Base-by-base conservation (phyloP, 2,113 vertebrate species). In the Vicugna pacos region DNA sequence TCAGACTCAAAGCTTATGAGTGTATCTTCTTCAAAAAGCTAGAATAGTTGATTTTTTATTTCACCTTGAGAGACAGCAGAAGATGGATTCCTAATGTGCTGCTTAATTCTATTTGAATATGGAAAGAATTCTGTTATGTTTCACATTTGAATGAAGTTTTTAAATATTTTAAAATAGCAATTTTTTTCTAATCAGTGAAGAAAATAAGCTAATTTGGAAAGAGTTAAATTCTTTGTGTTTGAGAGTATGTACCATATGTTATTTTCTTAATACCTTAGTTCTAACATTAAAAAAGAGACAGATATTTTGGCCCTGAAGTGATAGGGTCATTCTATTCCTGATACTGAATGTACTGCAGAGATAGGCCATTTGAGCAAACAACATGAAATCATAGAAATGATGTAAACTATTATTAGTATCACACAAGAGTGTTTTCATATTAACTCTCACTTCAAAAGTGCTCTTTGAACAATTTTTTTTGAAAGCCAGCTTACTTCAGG, bases 361-460 rank as follows among this genome's bases (percentile, higher is more conserved):
- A 65, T 73, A 65, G 14, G 6, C 48, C 69, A 50, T 54, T 48
- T 75, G 28, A 86, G 5, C 35, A 94, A 97, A 54, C 24, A 30
- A 65, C 46, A 58, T 72, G 56, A 91, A 79, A 87, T 87, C 62
- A 67, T 26, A 76, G 35, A 30, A 69, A 56, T 26, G 9, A 17
- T 62, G 38, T 62, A 79, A 84, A 46, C 13, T 85, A 42, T 73
- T 87, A 90, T 32, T 75, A 69, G 8, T 64, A 42, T 46, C 28
- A 60, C 30, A 7, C 60, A 56, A 35, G 30, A 64, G 28, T 35
- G 10, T 72, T 85, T 85, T 64, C 64, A 72, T 3, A 38, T 72
- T n/a, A 82, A n/a, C 22, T 65, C 10, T 82, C 20, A 67, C 56
- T 85, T 93, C 54, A 94, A 79, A 89, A 73, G 58, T 86, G 35